These are phyloP conservation scores for Sialis lutaria DNA, from an alignment of 2,888 invertebrate species.

Conservation along the genomic window DNA sequence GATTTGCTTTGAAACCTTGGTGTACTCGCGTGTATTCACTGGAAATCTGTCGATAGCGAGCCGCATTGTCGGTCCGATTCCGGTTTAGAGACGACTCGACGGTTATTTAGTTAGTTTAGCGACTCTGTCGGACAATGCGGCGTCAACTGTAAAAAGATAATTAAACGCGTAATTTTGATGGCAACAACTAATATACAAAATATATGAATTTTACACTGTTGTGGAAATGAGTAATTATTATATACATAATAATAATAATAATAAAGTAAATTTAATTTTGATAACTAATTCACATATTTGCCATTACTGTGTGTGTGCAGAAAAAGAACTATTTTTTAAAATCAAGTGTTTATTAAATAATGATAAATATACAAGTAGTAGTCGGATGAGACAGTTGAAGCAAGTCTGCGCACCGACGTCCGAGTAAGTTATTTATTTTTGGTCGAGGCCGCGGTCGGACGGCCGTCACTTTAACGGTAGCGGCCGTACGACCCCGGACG, in stretches of 20 bases:
- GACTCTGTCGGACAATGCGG: no score
- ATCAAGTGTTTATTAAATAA: background rate
- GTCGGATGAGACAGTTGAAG: background rate
- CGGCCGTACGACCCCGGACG: background rate
- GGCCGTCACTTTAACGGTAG: no score
- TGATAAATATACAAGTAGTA: background rate
- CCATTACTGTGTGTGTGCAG: background rate
- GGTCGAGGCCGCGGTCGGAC: no score
- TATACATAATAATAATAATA: background rate
- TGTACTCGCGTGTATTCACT: no score
- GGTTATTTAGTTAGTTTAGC: no score
- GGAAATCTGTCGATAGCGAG: no score
- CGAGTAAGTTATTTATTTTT: no score
- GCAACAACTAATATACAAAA: background rate
- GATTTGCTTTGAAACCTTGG: background rate
- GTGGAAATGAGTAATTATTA: background rate
- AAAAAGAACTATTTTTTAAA: slow-evolving; percentile 2
- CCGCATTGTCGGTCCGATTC: no score
- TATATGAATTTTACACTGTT: background rate
- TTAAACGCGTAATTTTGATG: background rate
- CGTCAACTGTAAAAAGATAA: background rate
- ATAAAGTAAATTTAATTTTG: slow-evolving; percentile 1
- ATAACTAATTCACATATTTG: background rate
- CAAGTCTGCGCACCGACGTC: no score
- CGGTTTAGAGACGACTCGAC: no score